A percentile compares a stretch with the other conserved stretches of the same genome.
Conservation (phyloP, 2,888 invertebrate genomes). For the Mimachlamys varia region DNA sequence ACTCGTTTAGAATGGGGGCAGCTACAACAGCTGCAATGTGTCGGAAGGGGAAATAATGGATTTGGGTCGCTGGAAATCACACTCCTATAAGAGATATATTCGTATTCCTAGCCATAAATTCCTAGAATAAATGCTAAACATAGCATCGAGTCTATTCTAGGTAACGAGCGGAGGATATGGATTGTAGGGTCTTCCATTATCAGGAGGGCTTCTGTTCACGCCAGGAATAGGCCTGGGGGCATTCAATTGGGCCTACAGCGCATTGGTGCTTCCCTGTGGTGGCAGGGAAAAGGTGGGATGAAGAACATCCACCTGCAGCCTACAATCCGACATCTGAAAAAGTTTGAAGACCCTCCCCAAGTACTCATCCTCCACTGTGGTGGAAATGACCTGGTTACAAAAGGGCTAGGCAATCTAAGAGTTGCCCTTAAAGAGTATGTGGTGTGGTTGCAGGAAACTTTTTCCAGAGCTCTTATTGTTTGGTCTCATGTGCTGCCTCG, state of each 20-base stretch:
- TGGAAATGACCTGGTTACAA: slow-evolving; percentile 9
- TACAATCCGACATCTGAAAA: not conserved
- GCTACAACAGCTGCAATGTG: slow-evolving; percentile 44
- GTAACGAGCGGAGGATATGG: not conserved
- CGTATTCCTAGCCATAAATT: not conserved
- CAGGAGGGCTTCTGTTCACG: not conserved
- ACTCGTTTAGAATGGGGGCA: slow-evolving; percentile 50
- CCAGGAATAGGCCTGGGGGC: not conserved
- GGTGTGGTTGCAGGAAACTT: not conserved
- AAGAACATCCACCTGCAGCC: not conserved
- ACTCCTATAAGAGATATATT: slow-evolving; percentile 42
- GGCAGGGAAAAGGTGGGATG: not conserved
- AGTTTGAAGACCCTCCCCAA: not conserved
- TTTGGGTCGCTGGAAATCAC: slow-evolving; percentile 49
- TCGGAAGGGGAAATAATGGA: slow-evolving; percentile 40
- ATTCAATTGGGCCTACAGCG: not conserved
- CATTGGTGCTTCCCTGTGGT: not conserved
- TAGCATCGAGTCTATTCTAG: slow-evolving; percentile 13
- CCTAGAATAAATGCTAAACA: not conserved
- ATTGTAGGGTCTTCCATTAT: slow-evolving; percentile 39
- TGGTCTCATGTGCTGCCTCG: slow-evolving; percentile 32
- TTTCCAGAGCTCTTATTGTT: not conserved
- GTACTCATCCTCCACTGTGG: not conserved
- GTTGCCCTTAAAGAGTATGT: not conserved
- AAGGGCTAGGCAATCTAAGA: not conserved